phyloP scores from a whole-genome alignment of 2,888 invertebrate genomes.

The Bursaphelenchus okinawaensis region DNA sequence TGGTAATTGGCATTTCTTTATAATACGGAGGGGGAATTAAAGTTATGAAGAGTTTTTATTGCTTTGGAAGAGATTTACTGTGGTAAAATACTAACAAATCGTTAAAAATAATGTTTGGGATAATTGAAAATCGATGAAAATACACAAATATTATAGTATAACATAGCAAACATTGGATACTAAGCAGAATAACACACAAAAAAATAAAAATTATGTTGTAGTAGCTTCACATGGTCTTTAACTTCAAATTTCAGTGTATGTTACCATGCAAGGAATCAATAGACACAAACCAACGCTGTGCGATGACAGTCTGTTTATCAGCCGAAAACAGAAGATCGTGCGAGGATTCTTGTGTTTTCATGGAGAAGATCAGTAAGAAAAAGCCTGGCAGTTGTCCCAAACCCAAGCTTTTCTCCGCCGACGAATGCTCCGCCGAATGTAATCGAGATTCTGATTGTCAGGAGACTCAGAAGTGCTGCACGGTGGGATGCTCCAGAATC shows the following conservation, averaged over 20 bases:
- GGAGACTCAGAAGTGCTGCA: constrained; percentile 58
- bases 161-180: too few relatives aligned
- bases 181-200: too few relatives aligned
- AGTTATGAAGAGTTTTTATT: too few relatives aligned
- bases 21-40: too few relatives aligned
- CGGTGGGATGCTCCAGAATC: constrained; percentile 46
- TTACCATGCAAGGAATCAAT: constrained; percentile 47
- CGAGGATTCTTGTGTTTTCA: constrained; percentile 57
- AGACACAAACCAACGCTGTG: constrained; percentile 17
- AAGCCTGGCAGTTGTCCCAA: constrained; percentile 59
- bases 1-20: neutral
- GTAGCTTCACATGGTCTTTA: too few relatives aligned
- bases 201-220: too few relatives aligned
- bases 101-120: too few relatives aligned
- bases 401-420: constrained; percentile 7
- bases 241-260: constrained; percentile 56
- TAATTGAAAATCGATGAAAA: too few relatives aligned
- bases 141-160: too few relatives aligned
- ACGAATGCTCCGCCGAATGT: constrained; percentile 58
- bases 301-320: constrained; percentile 21
- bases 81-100: too few relatives aligned
- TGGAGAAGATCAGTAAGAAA: constrained; percentile 49
- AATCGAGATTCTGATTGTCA: constrained; percentile 58
- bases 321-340: constrained; percentile 31
- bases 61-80: too few relatives aligned